Conservation (phyloP, 2,113 vertebrate genomes). For the Mustela nigripes region DNA sequence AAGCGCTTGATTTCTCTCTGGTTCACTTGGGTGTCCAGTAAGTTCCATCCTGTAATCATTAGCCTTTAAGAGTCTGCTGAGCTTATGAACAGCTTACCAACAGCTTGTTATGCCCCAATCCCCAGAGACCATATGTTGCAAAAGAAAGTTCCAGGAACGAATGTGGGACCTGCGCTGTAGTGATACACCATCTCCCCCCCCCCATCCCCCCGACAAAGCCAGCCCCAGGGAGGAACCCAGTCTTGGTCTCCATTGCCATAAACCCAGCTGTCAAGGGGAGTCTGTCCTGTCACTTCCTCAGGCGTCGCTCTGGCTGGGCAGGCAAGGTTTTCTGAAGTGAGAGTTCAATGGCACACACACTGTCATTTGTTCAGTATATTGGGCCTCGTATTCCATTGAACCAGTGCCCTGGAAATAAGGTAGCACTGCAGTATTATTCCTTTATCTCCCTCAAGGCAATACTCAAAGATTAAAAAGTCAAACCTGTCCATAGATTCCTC, state of each 20-base stretch:
- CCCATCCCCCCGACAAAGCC: not conserved
- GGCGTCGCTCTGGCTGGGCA: not conserved
- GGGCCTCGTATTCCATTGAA: not conserved
- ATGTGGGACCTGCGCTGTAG: not conserved
- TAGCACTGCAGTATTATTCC: too few relatives aligned
- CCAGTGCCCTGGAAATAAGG: not conserved
- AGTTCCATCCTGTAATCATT: not conserved
- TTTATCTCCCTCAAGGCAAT: slow-evolving; percentile 29
- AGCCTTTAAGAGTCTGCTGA: not conserved
- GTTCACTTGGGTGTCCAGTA: not conserved
- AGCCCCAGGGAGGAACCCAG: not conserved
- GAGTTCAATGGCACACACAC: not conserved
- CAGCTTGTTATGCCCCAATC: not conserved
- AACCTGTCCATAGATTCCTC: not conserved
- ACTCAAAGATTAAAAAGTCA: not conserved
- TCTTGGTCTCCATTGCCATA: not conserved
- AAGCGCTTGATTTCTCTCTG: not conserved
- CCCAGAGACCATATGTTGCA: not conserved
- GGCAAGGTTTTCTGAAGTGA: not conserved
- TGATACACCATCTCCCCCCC: not conserved
- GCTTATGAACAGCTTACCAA: not conserved
- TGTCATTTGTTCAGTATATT: not conserved
- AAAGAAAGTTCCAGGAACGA: not conserved
- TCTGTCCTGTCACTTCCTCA: not conserved
- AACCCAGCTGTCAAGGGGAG: not conserved